Evolutionary conservation across 2,888 invertebrate genomes (phyloP).

Genomic region (Lasioglossum zephyrum): DNA sequence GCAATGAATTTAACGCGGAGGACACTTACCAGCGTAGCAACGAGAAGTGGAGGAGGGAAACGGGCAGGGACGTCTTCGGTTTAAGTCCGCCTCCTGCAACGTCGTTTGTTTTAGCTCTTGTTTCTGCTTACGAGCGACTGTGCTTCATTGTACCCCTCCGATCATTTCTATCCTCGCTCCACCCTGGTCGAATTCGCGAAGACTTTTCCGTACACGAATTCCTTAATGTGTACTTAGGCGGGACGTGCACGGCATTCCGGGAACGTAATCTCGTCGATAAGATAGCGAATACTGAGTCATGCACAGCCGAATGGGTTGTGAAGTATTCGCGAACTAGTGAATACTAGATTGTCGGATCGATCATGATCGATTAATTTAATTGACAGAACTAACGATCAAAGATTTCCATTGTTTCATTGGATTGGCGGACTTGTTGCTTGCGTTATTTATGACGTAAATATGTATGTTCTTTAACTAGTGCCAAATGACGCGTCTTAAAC

Average conservation of each 20-base stretch:
- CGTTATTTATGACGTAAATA: not conserved
- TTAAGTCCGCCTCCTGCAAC: not conserved
- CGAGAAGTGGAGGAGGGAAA: not conserved
- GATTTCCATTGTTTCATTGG: not conserved
- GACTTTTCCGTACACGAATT: not conserved
- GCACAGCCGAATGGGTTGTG: not conserved
- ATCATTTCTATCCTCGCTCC: not conserved
- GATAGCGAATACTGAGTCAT: constrained; percentile 7
- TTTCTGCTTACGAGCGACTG: constrained; percentile 3
- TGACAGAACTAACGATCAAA: not conserved
- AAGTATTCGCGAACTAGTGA: not conserved
- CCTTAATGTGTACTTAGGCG: not conserved
- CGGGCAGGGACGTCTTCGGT: not conserved
- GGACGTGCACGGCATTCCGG: not conserved
- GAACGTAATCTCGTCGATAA: not conserved
- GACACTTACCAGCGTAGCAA: not conserved
- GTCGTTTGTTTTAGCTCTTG: constrained; percentile 8
- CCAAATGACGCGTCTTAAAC: not conserved
- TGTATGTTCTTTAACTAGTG: too few relatives aligned
- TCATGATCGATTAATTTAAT: not conserved
- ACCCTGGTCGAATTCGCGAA: too few relatives aligned
- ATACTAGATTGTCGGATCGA: not conserved
- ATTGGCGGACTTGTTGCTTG: not conserved
- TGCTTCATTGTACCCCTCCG: not conserved
- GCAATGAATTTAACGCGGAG: constrained; percentile 40